phyloP scores from a whole-genome alignment of 1,140 invertebrate species.

The Micrasema minimum region DNA sequence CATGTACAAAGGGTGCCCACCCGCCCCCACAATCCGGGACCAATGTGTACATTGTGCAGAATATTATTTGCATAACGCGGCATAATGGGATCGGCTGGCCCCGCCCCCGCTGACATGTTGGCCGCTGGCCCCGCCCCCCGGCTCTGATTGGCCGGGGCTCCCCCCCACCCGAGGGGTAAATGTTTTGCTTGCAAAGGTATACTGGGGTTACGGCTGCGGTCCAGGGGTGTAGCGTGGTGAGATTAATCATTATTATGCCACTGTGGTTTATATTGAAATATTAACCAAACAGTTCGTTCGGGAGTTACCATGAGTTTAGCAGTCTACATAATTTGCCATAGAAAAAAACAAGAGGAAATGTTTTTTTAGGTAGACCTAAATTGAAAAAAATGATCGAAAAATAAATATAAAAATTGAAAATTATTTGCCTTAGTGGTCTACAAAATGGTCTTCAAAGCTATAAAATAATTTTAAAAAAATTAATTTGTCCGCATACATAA shows the following conservation, averaged over 20 bases:
- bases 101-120: conserved; percentile 51
- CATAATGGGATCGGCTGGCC: conserved; percentile 50
- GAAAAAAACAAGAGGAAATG: too few species aligned
- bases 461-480: too few species aligned
- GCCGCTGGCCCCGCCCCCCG: conserved; percentile 37
- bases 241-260: background rate
- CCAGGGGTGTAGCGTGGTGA: conserved; percentile 24
- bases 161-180: conserved; percentile 43
- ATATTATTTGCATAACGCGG: conserved; percentile 54
- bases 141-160: conserved; percentile 30
- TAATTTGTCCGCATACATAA: too few species aligned
- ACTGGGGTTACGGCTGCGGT: conserved; percentile 47
- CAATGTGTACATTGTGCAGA: conserved; percentile 54
- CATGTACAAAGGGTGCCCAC: conserved; percentile 13
- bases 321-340: too few species aligned
- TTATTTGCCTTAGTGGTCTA: too few species aligned
- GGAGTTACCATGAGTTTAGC: too few species aligned
- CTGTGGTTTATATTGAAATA: too few species aligned
- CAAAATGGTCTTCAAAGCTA: too few species aligned
- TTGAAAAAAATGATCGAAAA: too few species aligned
- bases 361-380: too few species aligned
- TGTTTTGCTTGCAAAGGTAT: conserved; percentile 53
- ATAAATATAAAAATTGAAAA: too few species aligned
- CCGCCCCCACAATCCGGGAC: conserved; percentile 32
- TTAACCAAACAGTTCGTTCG: too few species aligned